Conservation (phyloP, 2,113 vertebrate genomes). For the Cervus canadensis region DNA sequence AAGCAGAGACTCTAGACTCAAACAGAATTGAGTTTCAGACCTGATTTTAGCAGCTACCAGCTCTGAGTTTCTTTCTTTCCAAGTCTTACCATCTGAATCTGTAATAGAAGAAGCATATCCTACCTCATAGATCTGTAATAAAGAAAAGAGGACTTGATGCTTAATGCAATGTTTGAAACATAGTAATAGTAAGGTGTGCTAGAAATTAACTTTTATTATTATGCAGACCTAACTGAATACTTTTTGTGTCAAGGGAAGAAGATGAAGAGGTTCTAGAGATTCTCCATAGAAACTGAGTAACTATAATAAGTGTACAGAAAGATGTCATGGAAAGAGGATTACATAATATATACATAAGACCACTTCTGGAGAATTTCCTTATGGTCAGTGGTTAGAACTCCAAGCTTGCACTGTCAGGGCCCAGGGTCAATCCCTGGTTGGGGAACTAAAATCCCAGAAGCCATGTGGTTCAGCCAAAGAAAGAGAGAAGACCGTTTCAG, state of each 20-base stretch:
- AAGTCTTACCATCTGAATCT: neutral
- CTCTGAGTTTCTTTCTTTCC: neutral
- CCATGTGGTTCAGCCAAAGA: neutral
- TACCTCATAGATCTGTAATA: neutral
- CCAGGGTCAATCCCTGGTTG: neutral
- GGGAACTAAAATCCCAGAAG: neutral
- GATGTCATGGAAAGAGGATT: neutral
- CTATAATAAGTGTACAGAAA: neutral
- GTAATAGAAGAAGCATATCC: neutral
- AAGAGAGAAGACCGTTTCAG: neutral
- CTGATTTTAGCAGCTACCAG: neutral
- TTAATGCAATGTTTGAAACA: neutral
- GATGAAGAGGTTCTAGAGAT: neutral
- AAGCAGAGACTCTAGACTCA: neutral
- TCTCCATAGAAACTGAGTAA: neutral
- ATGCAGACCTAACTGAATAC: neutral
- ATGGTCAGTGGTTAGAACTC: neutral
- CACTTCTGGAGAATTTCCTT: neutral
- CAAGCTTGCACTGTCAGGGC: neutral
- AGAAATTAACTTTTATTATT: neutral
- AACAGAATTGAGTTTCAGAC: neutral
- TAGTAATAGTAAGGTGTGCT: neutral
- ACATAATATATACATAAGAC: neutral
- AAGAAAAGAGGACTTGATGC: neutral
- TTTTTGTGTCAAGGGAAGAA: neutral